Evolutionary conservation across 2,797 vertebrate genomes (phyloP).

Genomic region (Lithobates sylvaticus): DNA sequence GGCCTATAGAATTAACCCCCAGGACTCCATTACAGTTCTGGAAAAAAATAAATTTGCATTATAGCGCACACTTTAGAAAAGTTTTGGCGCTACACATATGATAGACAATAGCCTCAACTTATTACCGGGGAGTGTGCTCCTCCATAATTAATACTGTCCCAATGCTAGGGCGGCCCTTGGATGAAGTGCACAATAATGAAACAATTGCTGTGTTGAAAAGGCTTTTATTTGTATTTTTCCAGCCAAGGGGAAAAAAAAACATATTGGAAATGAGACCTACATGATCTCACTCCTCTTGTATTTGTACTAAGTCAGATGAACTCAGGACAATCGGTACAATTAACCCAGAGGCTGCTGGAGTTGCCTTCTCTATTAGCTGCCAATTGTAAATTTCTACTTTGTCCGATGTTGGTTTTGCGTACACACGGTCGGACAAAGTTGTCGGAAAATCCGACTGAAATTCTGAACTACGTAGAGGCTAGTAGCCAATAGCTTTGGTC

Average conservation of each 20-base stretch:
- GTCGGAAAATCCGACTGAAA: too few relatives aligned
- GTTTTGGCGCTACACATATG: too few relatives aligned
- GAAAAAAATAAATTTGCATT: too few relatives aligned
- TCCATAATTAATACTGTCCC: neutral
- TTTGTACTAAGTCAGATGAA: neutral
- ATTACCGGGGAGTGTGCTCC: neutral
- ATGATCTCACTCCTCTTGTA: conserved; percentile 14
- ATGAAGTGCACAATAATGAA: neutral
- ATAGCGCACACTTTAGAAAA: too few relatives aligned
- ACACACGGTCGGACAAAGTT: too few relatives aligned
- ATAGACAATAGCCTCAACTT: neutral
- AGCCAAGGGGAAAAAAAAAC: conserved; percentile 6
- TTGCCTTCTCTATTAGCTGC: neutral
- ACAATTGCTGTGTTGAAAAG: neutral
- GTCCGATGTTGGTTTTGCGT: too few relatives aligned
- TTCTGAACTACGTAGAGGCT: too few relatives aligned
- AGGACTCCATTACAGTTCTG: too few relatives aligned
- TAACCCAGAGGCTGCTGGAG: neutral
- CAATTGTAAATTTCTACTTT: neutral
- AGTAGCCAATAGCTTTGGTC: too few relatives aligned
- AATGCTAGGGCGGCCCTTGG: conserved; percentile 8
- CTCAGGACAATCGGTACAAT: neutral
- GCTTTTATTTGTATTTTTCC: neutral
- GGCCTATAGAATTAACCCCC: too few relatives aligned
- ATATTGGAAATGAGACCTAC: neutral